Conservation (phyloP, 2,113 vertebrate species). For the Lipophrys pholis region DNA sequence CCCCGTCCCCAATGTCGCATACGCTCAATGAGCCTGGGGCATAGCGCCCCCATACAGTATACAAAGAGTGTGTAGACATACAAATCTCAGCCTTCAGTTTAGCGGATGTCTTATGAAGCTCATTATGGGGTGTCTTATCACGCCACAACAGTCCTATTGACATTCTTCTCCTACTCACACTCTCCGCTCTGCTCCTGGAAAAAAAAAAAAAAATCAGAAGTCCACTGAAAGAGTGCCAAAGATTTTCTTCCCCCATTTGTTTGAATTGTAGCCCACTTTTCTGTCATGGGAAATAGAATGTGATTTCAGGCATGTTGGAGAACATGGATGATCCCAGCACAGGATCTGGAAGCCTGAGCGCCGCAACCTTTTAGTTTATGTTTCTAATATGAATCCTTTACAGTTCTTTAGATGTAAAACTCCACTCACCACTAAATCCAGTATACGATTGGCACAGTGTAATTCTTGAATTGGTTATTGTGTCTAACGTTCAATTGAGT, state of each 20-base stretch:
- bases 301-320: constrained; percentile 49
- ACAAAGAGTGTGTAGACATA: background rate
- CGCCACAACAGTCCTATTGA: constrained; percentile 29
- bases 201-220: constrained; percentile 47
- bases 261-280: constrained; percentile 55
- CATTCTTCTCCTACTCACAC: constrained; percentile 36
- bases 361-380: constrained; percentile 23
- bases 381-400: constrained; percentile 32
- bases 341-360: constrained; percentile 33
- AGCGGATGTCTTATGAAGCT: constrained; percentile 37
- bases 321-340: constrained; percentile 35
- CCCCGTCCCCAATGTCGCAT: too few relatives aligned
- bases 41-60: too few relatives aligned
- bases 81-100: background rate
- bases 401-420: constrained; percentile 29
- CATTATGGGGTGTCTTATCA: constrained; percentile 51
- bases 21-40: too few relatives aligned
- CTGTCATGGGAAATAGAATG: constrained; percentile 56
- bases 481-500: constrained; percentile 5
- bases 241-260: constrained; percentile 45
- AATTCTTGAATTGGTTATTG: constrained; percentile 15
- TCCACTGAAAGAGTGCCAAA: constrained; percentile 31
- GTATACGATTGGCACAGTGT: constrained; percentile 1
- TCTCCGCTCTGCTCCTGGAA: constrained; percentile 30
- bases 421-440: constrained; percentile 38